Base-by-base conservation (phyloP, 2,888 invertebrate species). In the Tiliacea citrago region DNA sequence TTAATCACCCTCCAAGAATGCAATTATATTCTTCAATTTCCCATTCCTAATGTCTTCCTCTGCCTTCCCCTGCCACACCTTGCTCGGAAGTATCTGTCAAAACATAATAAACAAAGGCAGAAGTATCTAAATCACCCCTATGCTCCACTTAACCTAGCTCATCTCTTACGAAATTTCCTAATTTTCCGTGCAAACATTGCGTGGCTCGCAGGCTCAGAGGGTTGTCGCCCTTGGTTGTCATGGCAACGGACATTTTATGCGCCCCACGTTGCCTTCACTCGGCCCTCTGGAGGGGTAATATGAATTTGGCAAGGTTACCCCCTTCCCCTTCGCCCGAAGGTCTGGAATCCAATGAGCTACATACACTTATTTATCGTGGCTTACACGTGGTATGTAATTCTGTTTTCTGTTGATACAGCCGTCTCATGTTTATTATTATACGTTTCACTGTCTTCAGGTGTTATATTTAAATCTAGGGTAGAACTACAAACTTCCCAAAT, bases 161-260 rank as follows among this genome's bases (percentile, higher is more conserved):
- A 81, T 82, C 83, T 82, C 75, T 78, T 68, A 86, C 82, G 86
- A 85, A 87, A 87, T 85, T 83, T 88, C 77, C 88, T 87, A 89
- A 90, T 90, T 89, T 88, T 87, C 88, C 84, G 71, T 84, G 72
- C 85, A 87, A 88, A 88, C 86, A 86, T 81, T 86, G 86, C 86
- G 84, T 86, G 87, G 82, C 79, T 85, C 77, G 66, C 77, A 70
- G 76, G 79, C 79, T 58, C 18, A 90, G 93, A 92, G 94, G 95
- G 95, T 94, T 93, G 93, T 91, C 93, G 94, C 94, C 93, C 94
- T 93, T 94, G 92, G 95, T 95, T 90, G 89, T 92, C 92, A 94
- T 94, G 90, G 93, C 85, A 84, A 95, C 94, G 91, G 90, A 91
- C 89, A 91, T 94, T 95, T 95, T 93, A 94, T 95, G 92, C 92